Evolutionary conservation across 2,113 vertebrate genomes (phyloP).

Genomic region (Sula dactylatra): DNA sequence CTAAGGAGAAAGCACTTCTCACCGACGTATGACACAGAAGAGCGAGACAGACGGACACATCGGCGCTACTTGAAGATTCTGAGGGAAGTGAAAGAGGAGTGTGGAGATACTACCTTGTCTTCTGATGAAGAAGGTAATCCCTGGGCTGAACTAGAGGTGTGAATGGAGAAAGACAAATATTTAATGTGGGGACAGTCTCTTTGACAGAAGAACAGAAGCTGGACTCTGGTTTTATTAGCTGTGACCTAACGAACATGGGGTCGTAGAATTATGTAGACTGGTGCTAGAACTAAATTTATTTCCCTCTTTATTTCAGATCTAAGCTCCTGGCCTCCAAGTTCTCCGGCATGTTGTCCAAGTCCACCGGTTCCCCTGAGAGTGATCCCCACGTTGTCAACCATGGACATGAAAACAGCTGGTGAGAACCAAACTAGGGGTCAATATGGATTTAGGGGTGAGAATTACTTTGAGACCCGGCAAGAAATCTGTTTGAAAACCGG

Average conservation of each 20-base stretch:
- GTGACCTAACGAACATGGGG: background rate
- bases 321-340: conserved; percentile 84
- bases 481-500: background rate
- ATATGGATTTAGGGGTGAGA: background rate
- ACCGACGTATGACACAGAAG: conserved; percentile 74
- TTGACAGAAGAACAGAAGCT: background rate
- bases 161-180: background rate
- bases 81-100: conserved; percentile 91
- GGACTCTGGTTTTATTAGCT: background rate
- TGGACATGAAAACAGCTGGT: conserved; percentile 95
- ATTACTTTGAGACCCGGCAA: background rate
- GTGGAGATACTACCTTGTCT: conserved; percentile 88
- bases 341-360: conserved; percentile 80
- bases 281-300: conserved; percentile 9
- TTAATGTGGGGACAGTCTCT: background rate
- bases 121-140: conserved; percentile 93
- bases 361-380: conserved; percentile 86
- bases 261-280: background rate
- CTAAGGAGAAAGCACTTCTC: conserved; percentile 75
- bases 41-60: conserved; percentile 83
- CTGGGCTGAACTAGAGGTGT: background rate
- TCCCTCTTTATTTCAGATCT: conserved; percentile 77
- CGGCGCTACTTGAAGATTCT: conserved; percentile 87
- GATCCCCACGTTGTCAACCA: conserved; percentile 89
- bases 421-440: background rate